Conservation (phyloP, 2,888 invertebrate species). For the Crioceris asparagi region DNA sequence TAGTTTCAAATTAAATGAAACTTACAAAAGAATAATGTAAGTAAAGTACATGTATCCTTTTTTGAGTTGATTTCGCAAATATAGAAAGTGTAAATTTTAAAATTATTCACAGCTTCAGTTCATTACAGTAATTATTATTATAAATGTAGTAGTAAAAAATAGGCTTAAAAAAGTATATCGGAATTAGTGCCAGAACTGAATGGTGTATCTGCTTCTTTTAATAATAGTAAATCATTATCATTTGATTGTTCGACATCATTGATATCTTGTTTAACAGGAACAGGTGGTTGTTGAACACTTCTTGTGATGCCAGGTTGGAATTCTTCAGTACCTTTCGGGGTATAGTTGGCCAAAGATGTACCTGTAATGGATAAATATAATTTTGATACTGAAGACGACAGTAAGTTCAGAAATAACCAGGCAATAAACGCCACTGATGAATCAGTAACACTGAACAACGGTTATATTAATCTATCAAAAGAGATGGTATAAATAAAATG, state of each 20-base stretch:
- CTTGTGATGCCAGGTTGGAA: conserved; percentile 75
- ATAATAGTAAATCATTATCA: conserved; percentile 13
- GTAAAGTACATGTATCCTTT: no score
- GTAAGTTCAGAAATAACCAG: no score
- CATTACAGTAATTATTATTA: neutral
- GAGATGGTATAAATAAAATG: no score
- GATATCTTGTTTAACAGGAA: conserved; percentile 64
- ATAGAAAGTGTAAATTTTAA: no score
- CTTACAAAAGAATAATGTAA: no score
- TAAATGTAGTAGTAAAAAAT: neutral
- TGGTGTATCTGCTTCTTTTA: conserved; percentile 29
- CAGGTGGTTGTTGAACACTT: conserved; percentile 26
- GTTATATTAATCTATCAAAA: no score
- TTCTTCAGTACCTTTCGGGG: conserved; percentile 62
- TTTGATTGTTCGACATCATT: conserved; percentile 41
- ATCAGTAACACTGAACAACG: no score
- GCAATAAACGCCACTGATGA: no score
- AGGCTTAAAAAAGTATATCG: conserved; percentile 35
- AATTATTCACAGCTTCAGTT: no score
- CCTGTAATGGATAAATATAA: conserved; percentile 54
- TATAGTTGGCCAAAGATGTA: conserved; percentile 63
- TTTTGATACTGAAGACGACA: no score
- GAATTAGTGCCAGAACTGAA: conserved; percentile 36
- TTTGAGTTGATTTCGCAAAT: no score
- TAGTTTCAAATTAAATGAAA: no score